Evolutionary conservation across 2,888 invertebrate species (phyloP).

Genomic region (Colletes collaris): DNA sequence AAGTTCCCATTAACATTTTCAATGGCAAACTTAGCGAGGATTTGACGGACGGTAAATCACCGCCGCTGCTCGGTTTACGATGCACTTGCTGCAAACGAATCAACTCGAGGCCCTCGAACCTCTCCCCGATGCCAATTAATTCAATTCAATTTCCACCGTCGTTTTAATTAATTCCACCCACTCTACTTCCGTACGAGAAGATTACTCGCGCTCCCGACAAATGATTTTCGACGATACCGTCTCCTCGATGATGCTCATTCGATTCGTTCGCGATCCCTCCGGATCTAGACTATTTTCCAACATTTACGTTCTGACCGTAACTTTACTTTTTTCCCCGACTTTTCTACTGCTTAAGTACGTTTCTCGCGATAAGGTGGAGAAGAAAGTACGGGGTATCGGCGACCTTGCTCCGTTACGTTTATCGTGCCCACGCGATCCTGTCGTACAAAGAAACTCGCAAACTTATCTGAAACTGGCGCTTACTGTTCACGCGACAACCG

Average conservation of each 20-base stretch:
- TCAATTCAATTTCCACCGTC: conserved; percentile 42
- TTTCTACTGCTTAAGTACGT: too few species aligned
- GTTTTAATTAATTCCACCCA: conserved; percentile 31
- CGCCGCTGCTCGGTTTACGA: conserved; percentile 14
- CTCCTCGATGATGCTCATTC: background rate
- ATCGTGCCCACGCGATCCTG: too few species aligned
- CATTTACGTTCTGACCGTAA: too few species aligned
- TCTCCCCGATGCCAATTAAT: conserved; percentile 29
- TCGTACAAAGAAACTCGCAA: too few species aligned
- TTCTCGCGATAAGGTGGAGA: too few species aligned
- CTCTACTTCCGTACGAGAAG: background rate
- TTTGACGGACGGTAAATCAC: conserved; percentile 33
- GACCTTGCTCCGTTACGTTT: too few species aligned
- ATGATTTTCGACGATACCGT: conserved; percentile 11
- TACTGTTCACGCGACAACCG: too few species aligned
- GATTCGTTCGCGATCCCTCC: background rate
- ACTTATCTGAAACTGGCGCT: too few species aligned
- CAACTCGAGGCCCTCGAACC: background rate
- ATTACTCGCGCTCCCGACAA: background rate
- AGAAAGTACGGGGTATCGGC: too few species aligned
- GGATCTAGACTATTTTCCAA: too few species aligned
- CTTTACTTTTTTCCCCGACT: too few species aligned
- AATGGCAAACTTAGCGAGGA: conserved; percentile 11
- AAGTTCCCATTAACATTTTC: conserved; percentile 19
- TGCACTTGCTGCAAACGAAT: conserved; percentile 4